Conservation (phyloP, 2,113 vertebrate species). For the Alectura lathami region DNA sequence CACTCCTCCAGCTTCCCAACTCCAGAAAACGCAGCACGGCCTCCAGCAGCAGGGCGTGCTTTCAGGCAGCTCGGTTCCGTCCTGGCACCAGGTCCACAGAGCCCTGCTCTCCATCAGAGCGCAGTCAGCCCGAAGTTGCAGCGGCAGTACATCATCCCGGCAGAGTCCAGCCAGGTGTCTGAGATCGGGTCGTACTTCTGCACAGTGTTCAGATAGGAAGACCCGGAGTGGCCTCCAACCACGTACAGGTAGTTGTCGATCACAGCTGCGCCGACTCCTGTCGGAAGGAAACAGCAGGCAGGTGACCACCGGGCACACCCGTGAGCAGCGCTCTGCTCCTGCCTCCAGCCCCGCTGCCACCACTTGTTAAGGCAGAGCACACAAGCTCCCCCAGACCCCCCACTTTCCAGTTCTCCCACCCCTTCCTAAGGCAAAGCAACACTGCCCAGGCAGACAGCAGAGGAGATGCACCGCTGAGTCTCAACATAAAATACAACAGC, state of each 20-base stretch:
- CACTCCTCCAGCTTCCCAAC: background rate
- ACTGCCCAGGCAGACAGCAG: background rate
- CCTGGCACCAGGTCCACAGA: conserved; percentile 31
- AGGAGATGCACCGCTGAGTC: background rate
- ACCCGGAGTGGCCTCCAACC: conserved; percentile 96
- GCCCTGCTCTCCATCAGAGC: conserved; percentile 82
- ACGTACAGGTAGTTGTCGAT: conserved; percentile 97
- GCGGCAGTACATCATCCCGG: conserved; percentile 95
- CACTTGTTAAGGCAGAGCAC: background rate
- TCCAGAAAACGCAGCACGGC: conserved; percentile 29
- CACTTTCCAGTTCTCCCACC: accelerated
- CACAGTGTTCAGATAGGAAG: conserved; percentile 95
- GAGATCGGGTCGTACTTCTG: conserved; percentile 95
- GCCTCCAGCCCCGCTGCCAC: accelerated
- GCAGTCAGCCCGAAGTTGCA: conserved; percentile 98
- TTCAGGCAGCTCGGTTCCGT: conserved; percentile 5
- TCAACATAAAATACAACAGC: accelerated
- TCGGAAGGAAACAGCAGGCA: background rate
- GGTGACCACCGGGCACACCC: background rate
- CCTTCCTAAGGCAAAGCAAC: accelerated
- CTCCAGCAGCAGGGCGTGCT: conserved; percentile 34
- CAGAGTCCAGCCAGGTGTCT: conserved; percentile 94
- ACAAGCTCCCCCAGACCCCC: accelerated
- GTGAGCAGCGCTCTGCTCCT: accelerated
- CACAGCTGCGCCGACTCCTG: conserved; percentile 94